Conservation (phyloP, 2,888 invertebrate genomes). For the Drosophila atroscutellata region DNA sequence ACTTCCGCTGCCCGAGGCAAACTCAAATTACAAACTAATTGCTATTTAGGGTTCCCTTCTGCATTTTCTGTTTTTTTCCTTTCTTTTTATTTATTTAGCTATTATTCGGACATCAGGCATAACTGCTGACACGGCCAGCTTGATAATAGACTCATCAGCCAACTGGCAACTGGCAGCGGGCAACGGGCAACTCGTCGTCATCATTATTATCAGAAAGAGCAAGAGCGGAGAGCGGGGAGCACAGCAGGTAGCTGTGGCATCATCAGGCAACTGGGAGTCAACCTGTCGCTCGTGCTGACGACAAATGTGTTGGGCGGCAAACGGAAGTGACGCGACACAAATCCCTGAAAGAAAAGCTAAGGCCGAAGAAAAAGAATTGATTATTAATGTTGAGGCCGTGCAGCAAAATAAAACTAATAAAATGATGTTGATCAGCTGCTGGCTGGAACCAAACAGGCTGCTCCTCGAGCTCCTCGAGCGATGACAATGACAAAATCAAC, state of each 20-base stretch:
- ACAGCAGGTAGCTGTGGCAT: slow-evolving; percentile 61
- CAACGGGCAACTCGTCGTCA: slow-evolving; percentile 18
- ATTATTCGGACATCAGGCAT: slow-evolving; percentile 69
- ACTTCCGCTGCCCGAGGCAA: slow-evolving; percentile 57
- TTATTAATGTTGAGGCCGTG: slow-evolving; percentile 65
- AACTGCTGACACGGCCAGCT: slow-evolving; percentile 64
- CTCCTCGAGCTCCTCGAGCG: slow-evolving; percentile 20
- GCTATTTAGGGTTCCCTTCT: slow-evolving; percentile 66
- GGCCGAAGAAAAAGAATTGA: slow-evolving; percentile 45
- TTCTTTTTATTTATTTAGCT: slow-evolving; percentile 13
- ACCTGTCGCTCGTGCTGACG: slow-evolving; percentile 76
- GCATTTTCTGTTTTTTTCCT: neutral
- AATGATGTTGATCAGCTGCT: slow-evolving; percentile 67
- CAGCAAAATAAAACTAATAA: slow-evolving; percentile 75
- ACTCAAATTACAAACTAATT: slow-evolving; percentile 72
- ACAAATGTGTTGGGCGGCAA: slow-evolving; percentile 63
- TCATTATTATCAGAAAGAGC: slow-evolving; percentile 2
- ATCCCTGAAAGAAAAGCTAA: slow-evolving; percentile 40
- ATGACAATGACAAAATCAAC: slow-evolving; percentile 70
- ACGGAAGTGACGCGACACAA: slow-evolving; percentile 76
- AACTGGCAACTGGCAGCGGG: slow-evolving; percentile 4
- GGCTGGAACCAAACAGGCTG: slow-evolving; percentile 8
- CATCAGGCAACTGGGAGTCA: slow-evolving; percentile 32
- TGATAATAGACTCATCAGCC: slow-evolving; percentile 75
- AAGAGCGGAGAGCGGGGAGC: slow-evolving; percentile 15